Conservation (phyloP, 1,140 invertebrate genomes). For the Drosophila nigrodunni region DNA sequence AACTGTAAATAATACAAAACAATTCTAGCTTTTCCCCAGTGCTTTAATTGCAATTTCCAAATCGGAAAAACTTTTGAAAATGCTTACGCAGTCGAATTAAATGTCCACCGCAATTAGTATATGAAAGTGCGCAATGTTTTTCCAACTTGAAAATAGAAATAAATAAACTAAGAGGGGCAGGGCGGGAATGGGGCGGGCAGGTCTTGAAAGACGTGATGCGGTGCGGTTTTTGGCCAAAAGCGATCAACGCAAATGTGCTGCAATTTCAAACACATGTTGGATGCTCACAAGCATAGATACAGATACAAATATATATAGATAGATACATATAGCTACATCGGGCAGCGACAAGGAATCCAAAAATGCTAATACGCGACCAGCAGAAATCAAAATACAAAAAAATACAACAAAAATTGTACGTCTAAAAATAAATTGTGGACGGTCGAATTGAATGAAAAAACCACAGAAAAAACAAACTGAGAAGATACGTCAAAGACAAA, state of each 20-base stretch:
- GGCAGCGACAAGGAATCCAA: conserved; percentile 54
- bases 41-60: background rate
- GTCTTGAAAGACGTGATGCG: background rate
- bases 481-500: conserved; percentile 30
- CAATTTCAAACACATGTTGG: conserved; percentile 79
- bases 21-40: background rate
- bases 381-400: conserved; percentile 74
- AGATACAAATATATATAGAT: conserved; percentile 23
- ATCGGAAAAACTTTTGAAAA: conserved; percentile 28
- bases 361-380: conserved; percentile 70
- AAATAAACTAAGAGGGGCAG: conserved; percentile 22
- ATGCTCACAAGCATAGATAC: conserved; percentile 45
- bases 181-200: background rate
- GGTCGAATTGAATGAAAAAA: conserved; percentile 40
- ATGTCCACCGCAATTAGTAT: conserved; percentile 63
- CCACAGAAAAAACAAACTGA: conserved; percentile 19
- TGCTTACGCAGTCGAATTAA: conserved; percentile 57
- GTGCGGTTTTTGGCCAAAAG: conserved; percentile 19
- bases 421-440: conserved; percentile 73
- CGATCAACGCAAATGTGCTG: conserved; percentile 54
- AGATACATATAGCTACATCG: conserved; percentile 2
- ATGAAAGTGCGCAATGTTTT: conserved; percentile 63
- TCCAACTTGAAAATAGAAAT: conserved; percentile 66
- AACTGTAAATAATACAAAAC: too few relatives aligned
- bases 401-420: conserved; percentile 62